phyloP scores from a whole-genome alignment of 2,113 vertebrate genomes.

The Chamaetylas fuelleborni region DNA sequence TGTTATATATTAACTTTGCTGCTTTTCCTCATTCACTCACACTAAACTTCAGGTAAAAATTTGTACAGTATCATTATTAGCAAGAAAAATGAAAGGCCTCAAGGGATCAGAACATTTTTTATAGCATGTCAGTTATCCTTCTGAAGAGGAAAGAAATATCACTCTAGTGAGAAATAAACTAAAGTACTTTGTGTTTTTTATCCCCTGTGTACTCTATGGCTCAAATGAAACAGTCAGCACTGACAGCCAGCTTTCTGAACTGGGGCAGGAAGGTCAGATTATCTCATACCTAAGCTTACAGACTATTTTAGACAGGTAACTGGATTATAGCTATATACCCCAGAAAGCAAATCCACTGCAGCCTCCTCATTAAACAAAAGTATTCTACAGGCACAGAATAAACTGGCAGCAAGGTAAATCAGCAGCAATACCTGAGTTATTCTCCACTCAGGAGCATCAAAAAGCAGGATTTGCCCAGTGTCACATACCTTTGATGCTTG shows the following conservation, averaged over 20 bases:
- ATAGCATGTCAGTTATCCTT: not conserved
- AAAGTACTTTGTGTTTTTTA: not conserved
- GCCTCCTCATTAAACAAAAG: not conserved
- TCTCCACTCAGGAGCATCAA: not conserved
- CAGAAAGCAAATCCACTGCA: not conserved
- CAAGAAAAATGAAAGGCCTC: not conserved
- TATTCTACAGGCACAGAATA: not conserved
- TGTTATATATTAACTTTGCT: not conserved
- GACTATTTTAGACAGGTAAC: not conserved
- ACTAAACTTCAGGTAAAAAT: not conserved
- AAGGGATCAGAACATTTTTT: not conserved
- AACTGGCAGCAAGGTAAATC: not conserved
- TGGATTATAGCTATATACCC: not conserved
- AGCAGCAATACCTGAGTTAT: not conserved
- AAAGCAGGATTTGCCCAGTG: not conserved
- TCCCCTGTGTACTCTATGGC: not conserved
- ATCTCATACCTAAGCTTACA: not conserved
- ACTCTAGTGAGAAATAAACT: not conserved
- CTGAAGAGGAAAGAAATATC: not conserved
- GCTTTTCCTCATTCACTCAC: not conserved
- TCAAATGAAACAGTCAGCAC: not conserved
- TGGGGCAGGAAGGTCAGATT: not conserved
- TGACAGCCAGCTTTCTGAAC: not conserved
- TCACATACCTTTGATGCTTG: constrained; percentile 90
- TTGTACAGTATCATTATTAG: not conserved